Evolutionary conservation across 2,888 invertebrate species (phyloP).

Genomic region (Siphlonurus alternatus): DNA sequence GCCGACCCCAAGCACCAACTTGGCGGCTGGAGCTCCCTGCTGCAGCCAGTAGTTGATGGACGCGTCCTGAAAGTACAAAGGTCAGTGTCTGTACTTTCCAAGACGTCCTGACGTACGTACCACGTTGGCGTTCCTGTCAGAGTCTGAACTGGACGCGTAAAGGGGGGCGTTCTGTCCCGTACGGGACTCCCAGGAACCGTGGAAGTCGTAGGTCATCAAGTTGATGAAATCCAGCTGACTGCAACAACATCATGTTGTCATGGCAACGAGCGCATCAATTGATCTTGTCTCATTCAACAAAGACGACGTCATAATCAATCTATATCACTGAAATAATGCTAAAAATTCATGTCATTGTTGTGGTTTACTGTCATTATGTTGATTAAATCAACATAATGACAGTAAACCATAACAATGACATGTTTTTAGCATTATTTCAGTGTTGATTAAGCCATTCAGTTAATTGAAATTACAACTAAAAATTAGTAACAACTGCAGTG

Average conservation of each 20-base stretch:
- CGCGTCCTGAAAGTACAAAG: slow-evolving; percentile 12
- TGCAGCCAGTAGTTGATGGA: slow-evolving; percentile 33
- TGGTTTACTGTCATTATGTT: too few species aligned
- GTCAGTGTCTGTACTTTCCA: too few species aligned
- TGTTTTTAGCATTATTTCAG: too few species aligned
- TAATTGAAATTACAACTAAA: too few species aligned
- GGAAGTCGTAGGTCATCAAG: slow-evolving; percentile 58
- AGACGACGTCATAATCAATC: too few species aligned
- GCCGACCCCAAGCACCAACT: slow-evolving; percentile 51
- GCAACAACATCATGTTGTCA: slow-evolving; percentile 14
- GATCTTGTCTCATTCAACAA: too few species aligned
- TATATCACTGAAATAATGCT: too few species aligned
- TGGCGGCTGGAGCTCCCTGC: slow-evolving; percentile 38
- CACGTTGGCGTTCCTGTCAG: slow-evolving; percentile 25
- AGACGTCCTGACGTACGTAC: slow-evolving; percentile 28
- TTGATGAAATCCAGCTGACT: slow-evolving; percentile 46
- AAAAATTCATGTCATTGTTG: too few species aligned
- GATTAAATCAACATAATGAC: too few species aligned
- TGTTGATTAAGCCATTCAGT: too few species aligned
- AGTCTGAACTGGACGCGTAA: slow-evolving; percentile 24
- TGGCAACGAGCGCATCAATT: slow-evolving; percentile 21
- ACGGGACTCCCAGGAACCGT: slow-evolving; percentile 44
- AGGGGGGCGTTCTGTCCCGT: slow-evolving; percentile 54
- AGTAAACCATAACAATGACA: too few species aligned
- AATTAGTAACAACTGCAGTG: too few species aligned